Conservation (phyloP, 2,797 vertebrate genomes). For the Crenichthys baileyi region DNA sequence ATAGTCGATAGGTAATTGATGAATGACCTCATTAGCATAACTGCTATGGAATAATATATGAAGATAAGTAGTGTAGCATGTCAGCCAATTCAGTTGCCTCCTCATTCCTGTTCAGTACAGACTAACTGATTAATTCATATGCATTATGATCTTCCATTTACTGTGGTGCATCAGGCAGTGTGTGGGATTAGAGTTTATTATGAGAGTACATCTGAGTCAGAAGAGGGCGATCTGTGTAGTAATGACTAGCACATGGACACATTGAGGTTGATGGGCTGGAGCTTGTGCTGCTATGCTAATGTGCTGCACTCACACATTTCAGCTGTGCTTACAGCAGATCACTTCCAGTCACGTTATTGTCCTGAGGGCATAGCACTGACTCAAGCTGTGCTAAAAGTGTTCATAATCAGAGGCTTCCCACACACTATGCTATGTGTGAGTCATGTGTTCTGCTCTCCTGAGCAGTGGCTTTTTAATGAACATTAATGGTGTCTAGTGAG, state of each 20-base stretch:
- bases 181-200: conserved; percentile 48
- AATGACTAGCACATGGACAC: conserved; percentile 60
- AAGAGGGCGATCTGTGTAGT: conserved; percentile 25
- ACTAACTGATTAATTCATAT: conserved; percentile 34
- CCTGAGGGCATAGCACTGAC: conserved; percentile 29
- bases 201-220: conserved; percentile 43
- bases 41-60: conserved; percentile 43
- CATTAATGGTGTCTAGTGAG: not conserved
- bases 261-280: conserved; percentile 56
- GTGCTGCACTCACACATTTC: conserved; percentile 68
- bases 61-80: conserved; percentile 22
- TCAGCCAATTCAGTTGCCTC: conserved; percentile 36
- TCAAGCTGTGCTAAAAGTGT: conserved; percentile 7
- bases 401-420: conserved; percentile 2
- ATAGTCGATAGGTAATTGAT: conserved; percentile 49
- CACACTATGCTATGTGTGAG: not conserved
- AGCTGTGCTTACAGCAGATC: conserved; percentile 41
- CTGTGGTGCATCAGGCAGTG: conserved; percentile 15
- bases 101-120: conserved; percentile 23
- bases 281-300: conserved; percentile 33
- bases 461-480: conserved; percentile 14
- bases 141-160: conserved; percentile 21
- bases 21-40: conserved; percentile 55
- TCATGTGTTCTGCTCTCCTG: conserved; percentile 3
- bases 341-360: conserved; percentile 45